A percentile compares a stretch with the other conserved stretches of the same genome.
Evolutionary conservation across 2,888 invertebrate genomes (phyloP).

Genomic region (Diaphora mendica): DNA sequence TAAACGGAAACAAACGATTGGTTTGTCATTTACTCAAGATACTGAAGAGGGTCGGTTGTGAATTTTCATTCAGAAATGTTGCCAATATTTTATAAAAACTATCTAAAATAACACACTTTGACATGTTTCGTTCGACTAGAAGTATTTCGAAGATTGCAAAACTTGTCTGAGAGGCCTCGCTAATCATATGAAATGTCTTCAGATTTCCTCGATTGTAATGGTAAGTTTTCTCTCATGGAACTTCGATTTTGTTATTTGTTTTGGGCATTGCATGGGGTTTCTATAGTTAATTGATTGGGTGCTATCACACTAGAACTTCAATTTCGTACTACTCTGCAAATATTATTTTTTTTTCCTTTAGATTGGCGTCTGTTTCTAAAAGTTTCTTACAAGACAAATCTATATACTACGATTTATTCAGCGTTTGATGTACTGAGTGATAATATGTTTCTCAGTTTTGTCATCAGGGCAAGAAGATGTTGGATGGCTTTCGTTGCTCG

Average conservation of each 20-base stretch:
- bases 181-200: constrained; percentile 48
- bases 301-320: constrained; percentile 34
- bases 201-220: constrained; percentile 52
- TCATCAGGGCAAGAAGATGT: constrained; percentile 47
- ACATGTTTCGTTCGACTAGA: constrained; percentile 54
- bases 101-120: constrained; percentile 33
- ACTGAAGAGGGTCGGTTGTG: constrained; percentile 30
- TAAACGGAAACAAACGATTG: neutral
- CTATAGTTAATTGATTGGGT: constrained; percentile 45
- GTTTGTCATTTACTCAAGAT: constrained; percentile 4
- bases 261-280: constrained; percentile 67
- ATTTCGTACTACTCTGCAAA: constrained; percentile 41
- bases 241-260: constrained; percentile 59
- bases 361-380: constrained; percentile 47
- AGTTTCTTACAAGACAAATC: constrained; percentile 42
- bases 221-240: constrained; percentile 69
- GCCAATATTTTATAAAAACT: constrained; percentile 30
- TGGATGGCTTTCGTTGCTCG: constrained; percentile 45
- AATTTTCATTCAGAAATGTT: constrained; percentile 34
- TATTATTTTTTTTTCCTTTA: constrained; percentile 50
- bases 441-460: constrained; percentile 26
- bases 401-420: constrained; percentile 37
- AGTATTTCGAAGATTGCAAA: constrained; percentile 62
- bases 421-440: constrained; percentile 37
- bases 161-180: constrained; percentile 51